These are phyloP conservation scores for Polypterus bichir DNA, from an alignment of 2,113 vertebrate genomes.

Conservation along the genomic window DNA sequence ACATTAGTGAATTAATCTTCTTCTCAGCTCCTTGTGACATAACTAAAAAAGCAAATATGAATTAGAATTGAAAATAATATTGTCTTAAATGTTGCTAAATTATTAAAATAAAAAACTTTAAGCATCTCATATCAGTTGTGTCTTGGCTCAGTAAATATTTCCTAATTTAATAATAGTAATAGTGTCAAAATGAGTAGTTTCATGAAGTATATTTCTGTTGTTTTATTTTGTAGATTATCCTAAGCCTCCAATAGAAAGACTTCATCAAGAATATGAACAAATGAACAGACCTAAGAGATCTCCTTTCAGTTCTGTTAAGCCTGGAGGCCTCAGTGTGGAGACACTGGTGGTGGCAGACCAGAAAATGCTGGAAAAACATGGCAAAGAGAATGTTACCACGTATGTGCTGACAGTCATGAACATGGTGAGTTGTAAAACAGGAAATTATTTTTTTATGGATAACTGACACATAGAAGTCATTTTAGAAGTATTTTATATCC, in stretches of 20 bases:
- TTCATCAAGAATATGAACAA: conserved; percentile 65
- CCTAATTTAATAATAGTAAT: too few relatives aligned
- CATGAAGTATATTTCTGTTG: conserved; percentile 36
- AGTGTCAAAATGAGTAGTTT: conserved; percentile 22
- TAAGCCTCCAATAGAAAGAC: conserved; percentile 59
- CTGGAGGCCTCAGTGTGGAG: conserved; percentile 76
- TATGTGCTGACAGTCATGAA: conserved; percentile 97
- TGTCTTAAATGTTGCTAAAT: too few relatives aligned
- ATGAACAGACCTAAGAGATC: conserved; percentile 66
- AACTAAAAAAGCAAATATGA: too few relatives aligned
- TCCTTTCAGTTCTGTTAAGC: conserved; percentile 60
- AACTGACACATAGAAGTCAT: background rate
- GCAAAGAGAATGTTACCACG: conserved; percentile 82
- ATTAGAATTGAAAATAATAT: too few relatives aligned
- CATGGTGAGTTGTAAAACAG: conserved; percentile 60
- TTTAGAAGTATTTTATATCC: too few relatives aligned
- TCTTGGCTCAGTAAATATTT: too few relatives aligned
- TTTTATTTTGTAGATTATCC: conserved; percentile 58
- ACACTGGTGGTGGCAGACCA: conserved; percentile 92
- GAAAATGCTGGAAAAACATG: conserved; percentile 92
- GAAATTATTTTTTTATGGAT: background rate
- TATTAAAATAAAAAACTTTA: too few relatives aligned
- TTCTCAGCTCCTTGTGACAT: too few relatives aligned
- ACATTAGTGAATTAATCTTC: too few relatives aligned
- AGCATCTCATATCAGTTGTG: too few relatives aligned